Percentiles rank a stretch among this genome's conserved stretches.
phyloP scores from a whole-genome alignment of 2,797 vertebrate species.

The Lepus oiostolus region DNA sequence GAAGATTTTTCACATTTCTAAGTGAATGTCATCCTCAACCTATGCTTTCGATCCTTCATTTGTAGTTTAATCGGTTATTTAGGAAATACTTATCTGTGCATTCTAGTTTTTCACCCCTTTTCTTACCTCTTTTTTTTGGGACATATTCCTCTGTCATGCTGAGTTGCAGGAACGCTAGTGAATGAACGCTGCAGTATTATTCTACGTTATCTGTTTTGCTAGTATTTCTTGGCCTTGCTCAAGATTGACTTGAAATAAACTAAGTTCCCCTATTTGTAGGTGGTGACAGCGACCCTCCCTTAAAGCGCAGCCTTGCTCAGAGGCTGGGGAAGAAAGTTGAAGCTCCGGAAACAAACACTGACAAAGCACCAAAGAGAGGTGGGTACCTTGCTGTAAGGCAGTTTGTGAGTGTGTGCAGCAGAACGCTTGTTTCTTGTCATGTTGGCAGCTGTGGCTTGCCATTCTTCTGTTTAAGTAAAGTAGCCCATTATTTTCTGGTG shows the following conservation, averaged over 20 bases:
- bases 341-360: conserved; percentile 80
- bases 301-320: conserved; percentile 92
- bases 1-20: not conserved
- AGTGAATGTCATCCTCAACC: not conserved
- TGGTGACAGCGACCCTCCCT: conserved; percentile 80
- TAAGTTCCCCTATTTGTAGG: conserved; percentile 64
- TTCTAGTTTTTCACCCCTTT: conserved; percentile 12
- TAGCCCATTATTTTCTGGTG: not conserved
- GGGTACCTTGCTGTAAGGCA: conserved; percentile 84
- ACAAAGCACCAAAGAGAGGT: conserved; percentile 90
- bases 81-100: not conserved
- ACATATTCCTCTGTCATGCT: not conserved
- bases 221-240: conserved; percentile 37
- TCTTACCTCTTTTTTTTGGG: not conserved
- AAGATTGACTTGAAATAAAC: conserved; percentile 43
- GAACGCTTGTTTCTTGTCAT: not conserved
- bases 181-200: not conserved
- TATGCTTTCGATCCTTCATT: not conserved
- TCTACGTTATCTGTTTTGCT: not conserved
- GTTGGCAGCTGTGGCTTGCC: not conserved
- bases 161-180: conserved; percentile 1
- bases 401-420: not conserved
- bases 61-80: conserved; percentile 28
- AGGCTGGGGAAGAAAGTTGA: conserved; percentile 93
- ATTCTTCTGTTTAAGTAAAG: not conserved